Evolutionary conservation across 2,888 invertebrate species (phyloP).

Genomic region (Campoplex capitator): DNA sequence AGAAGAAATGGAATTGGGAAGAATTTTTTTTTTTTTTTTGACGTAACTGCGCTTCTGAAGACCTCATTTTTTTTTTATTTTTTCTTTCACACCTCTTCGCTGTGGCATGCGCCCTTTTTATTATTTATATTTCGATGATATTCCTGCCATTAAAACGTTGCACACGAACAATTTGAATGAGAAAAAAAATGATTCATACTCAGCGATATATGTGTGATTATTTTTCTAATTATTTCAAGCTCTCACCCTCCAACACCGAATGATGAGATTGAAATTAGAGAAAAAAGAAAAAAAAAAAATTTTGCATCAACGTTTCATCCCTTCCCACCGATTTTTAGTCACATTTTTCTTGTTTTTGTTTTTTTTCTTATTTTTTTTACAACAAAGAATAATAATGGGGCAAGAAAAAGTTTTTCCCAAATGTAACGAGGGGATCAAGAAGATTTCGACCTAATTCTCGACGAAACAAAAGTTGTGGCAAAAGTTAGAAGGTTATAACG

Average conservation of each 20-base stretch:
- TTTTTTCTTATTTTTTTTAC: not conserved
- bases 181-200: not conserved
- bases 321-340: not conserved
- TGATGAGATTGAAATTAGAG: too few relatives aligned
- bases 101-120: not conserved
- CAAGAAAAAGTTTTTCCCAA: not conserved
- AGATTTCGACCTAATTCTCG: not conserved
- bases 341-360: not conserved
- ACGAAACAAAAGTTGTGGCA: not conserved
- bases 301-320: not conserved
- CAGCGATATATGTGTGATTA: not conserved
- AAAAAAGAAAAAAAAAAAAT: not conserved
- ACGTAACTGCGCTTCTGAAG: not conserved
- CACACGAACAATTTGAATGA: not conserved
- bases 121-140: not conserved
- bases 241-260: too few relatives aligned
- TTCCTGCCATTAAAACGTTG: not conserved
- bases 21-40: not conserved
- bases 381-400: not conserved
- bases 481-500: not conserved
- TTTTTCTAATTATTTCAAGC: too few relatives aligned
- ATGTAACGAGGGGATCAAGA: not conserved
- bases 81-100: not conserved
- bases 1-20: constrained; percentile 45
- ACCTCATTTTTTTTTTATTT: not conserved